These are phyloP conservation scores for Triops longicaudatus DNA, from an alignment of 1,140 invertebrate genomes.

Conservation along the genomic window DNA sequence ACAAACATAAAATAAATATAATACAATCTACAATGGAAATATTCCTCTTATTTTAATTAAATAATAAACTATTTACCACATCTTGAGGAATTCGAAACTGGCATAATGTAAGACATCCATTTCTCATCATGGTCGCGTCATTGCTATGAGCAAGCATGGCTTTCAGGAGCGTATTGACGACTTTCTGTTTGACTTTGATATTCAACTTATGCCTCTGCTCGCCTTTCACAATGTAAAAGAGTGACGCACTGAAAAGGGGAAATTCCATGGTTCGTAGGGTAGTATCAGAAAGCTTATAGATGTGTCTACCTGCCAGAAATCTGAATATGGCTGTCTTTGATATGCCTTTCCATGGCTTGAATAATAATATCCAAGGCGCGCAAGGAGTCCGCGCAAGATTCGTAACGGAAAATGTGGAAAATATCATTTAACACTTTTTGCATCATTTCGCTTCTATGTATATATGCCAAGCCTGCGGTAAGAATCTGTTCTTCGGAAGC, in stretches of 20 bases:
- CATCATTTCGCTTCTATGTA: slow-evolving; percentile 68
- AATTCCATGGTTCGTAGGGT: slow-evolving; percentile 9
- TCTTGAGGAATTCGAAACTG: slow-evolving; percentile 91
- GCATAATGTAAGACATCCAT: slow-evolving; percentile 87
- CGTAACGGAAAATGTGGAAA: slow-evolving; percentile 80
- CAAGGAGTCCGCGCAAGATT: slow-evolving; percentile 54
- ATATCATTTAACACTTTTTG: slow-evolving; percentile 80
- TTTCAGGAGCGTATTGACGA: slow-evolving; percentile 69
- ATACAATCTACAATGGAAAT: neutral
- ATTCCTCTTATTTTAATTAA: neutral
- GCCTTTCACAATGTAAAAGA: slow-evolving; percentile 88
- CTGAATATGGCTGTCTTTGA: slow-evolving; percentile 76
- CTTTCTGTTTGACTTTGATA: slow-evolving; percentile 60
- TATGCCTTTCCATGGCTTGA: slow-evolving; percentile 74
- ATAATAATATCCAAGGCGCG: slow-evolving; percentile 67
- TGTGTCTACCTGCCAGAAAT: slow-evolving; percentile 71
- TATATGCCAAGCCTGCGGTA: slow-evolving; percentile 61
- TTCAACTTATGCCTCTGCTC: slow-evolving; percentile 57
- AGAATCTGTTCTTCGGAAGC: slow-evolving; percentile 84
- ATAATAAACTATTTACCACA: slow-evolving; percentile 58
- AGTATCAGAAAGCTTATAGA: slow-evolving; percentile 19
- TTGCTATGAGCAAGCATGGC: slow-evolving; percentile 76
- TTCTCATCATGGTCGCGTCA: slow-evolving; percentile 88
- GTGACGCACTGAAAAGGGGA: slow-evolving; percentile 61
- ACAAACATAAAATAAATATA: slow-evolving; percentile 10